A percentile compares a stretch with the other conserved stretches of the same genome.
These are phyloP conservation scores for Chymomyza caudatula DNA, from an alignment of 2,888 invertebrate species.

Conservation along the genomic window DNA sequence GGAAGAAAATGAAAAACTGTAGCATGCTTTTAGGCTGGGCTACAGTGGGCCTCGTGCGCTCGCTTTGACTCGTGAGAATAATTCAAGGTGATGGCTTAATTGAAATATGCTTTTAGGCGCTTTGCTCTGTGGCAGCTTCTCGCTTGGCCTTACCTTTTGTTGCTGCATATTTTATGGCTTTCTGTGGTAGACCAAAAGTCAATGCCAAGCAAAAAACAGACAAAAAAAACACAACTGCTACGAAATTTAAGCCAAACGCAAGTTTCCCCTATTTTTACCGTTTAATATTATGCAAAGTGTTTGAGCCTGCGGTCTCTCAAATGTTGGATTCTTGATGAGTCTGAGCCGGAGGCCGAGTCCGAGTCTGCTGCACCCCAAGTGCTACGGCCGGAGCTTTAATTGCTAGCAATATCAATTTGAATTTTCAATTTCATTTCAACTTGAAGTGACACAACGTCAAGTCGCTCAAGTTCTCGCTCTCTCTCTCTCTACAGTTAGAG, in stretches of 20 bases:
- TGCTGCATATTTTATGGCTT: slow-evolving; percentile 64
- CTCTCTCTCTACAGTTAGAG: neutral
- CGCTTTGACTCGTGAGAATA: slow-evolving; percentile 61
- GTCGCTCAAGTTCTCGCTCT: too few species aligned
- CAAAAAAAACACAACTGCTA: slow-evolving; percentile 36
- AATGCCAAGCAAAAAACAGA: slow-evolving; percentile 1
- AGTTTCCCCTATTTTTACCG: slow-evolving; percentile 21
- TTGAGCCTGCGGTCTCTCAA: slow-evolving; percentile 54
- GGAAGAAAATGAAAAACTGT: slow-evolving; percentile 14
- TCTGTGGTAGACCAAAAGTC: slow-evolving; percentile 52
- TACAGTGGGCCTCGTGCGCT: slow-evolving; percentile 17
- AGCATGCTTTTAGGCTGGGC: slow-evolving; percentile 51
- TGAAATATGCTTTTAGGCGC: slow-evolving; percentile 76
- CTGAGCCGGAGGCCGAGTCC: too few species aligned
- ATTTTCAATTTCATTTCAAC: slow-evolving; percentile 47
- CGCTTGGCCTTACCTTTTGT: slow-evolving; percentile 50
- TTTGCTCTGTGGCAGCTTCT: slow-evolving; percentile 26
- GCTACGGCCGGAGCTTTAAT: slow-evolving; percentile 60
- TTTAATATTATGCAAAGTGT: slow-evolving; percentile 72
- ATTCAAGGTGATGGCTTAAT: slow-evolving; percentile 77
- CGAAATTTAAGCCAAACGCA: neutral
- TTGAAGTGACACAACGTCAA: slow-evolving; percentile 59
- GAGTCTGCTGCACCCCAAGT: neutral
- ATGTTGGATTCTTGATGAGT: neutral
- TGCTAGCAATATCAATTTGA: slow-evolving; percentile 62